Evolutionary conservation across 2,888 invertebrate species (phyloP).

Genomic region (Cerastis leucographa): DNA sequence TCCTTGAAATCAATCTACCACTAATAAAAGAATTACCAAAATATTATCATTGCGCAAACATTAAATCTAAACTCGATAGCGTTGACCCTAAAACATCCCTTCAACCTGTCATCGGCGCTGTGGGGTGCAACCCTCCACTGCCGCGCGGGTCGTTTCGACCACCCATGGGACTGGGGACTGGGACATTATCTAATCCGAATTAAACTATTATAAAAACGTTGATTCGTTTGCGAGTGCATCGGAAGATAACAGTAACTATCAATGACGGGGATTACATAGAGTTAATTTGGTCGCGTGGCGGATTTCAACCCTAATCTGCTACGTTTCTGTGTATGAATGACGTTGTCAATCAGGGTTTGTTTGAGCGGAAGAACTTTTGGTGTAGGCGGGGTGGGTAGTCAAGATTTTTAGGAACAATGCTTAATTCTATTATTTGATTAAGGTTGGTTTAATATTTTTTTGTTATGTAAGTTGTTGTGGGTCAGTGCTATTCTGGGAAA

Average conservation of each 20-base stretch:
- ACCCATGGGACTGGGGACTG: conserved; percentile 79
- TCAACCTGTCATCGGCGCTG: conserved; percentile 79
- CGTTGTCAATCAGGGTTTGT: conserved; percentile 79
- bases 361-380: conserved; percentile 56
- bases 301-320: conserved; percentile 73
- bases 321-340: conserved; percentile 69
- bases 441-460: conserved; percentile 16
- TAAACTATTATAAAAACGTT: conserved; percentile 86
- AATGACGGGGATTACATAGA: conserved; percentile 84
- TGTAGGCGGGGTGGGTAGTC: conserved; percentile 60
- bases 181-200: conserved; percentile 88
- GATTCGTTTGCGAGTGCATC: conserved; percentile 81
- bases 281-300: conserved; percentile 89
- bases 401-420: conserved; percentile 44
- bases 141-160: conserved; percentile 72
- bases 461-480: conserved; percentile 13
- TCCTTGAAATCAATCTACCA: conserved; percentile 47
- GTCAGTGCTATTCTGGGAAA: conserved; percentile 16
- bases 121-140: conserved; percentile 76
- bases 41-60: conserved; percentile 74
- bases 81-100: conserved; percentile 69
- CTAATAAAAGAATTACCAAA: conserved; percentile 70
- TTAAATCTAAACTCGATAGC: conserved; percentile 68
- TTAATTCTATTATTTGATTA: conserved; percentile 45
- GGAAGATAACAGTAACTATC: conserved; percentile 81